These are phyloP conservation scores for Yponomeuta plumbellus DNA, from an alignment of 2,888 invertebrate species.

Conservation along the genomic window DNA sequence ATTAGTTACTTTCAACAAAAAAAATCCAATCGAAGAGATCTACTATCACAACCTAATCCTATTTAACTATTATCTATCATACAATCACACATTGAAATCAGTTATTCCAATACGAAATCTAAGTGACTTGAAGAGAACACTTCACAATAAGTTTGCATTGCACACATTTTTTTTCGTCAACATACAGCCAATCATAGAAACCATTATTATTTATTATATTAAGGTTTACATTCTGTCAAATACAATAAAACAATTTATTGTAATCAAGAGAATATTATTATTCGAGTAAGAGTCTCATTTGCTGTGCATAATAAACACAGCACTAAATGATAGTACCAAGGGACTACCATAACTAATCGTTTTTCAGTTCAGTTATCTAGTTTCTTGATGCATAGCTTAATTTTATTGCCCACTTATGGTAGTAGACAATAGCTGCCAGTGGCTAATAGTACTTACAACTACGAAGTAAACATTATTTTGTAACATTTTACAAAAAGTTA, in stretches of 20 bases:
- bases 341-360: neutral
- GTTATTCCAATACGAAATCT: neutral
- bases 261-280: conserved; percentile 7
- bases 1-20: neutral
- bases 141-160: neutral
- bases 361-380: neutral
- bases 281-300: neutral
- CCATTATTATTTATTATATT: neutral
- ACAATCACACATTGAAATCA: conserved; percentile 3
- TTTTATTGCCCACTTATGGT: neutral
- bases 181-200: neutral
- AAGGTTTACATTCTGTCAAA: neutral
- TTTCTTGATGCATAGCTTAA: neutral
- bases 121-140: neutral
- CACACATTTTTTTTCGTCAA: neutral
- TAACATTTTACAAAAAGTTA: conserved; percentile 2
- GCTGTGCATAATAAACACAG: too few species aligned
- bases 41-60: conserved; percentile 46
- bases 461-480: conserved; percentile 1
- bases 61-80: neutral
- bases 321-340: too few species aligned
- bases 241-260: conserved; percentile 7
- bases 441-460: neutral
- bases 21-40: conserved; percentile 36
- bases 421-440: neutral